Conservation (phyloP, 2,888 invertebrate species). For the Hirudinaria manillensis region DNA sequence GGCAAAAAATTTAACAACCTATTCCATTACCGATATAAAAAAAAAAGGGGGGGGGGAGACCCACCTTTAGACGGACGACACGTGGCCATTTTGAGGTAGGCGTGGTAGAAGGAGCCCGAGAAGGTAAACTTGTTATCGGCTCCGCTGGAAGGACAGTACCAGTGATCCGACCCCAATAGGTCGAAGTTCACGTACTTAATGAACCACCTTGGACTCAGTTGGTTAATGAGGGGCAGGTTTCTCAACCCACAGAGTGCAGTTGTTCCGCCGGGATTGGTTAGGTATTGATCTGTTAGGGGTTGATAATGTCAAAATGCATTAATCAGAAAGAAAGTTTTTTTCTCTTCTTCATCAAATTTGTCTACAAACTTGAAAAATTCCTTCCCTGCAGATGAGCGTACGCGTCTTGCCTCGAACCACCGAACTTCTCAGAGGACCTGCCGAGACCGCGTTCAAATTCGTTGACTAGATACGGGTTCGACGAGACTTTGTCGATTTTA, state of each 20-base stretch:
- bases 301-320: background rate
- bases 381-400: background rate
- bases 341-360: background rate
- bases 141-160: constrained; percentile 29
- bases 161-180: constrained; percentile 33
- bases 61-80: constrained; percentile 32
- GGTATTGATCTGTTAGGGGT: background rate
- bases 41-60: background rate
- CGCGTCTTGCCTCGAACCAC: no score
- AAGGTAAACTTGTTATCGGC: constrained; percentile 33
- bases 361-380: background rate
- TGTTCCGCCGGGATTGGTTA: constrained; percentile 9
- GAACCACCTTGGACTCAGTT: constrained; percentile 34
- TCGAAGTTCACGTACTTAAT: constrained; percentile 37
- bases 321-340: background rate
- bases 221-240: constrained; percentile 36
- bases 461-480: no score
- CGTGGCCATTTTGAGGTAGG: constrained; percentile 33
- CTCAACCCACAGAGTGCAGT: constrained; percentile 36
- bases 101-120: constrained; percentile 36
- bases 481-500: no score
- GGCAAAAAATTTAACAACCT: no score
- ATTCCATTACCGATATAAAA: no score
- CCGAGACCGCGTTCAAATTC: no score
- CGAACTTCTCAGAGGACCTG: no score